Evolutionary conservation across 2,888 invertebrate species (phyloP).

Genomic region (Chesias legatella): DNA sequence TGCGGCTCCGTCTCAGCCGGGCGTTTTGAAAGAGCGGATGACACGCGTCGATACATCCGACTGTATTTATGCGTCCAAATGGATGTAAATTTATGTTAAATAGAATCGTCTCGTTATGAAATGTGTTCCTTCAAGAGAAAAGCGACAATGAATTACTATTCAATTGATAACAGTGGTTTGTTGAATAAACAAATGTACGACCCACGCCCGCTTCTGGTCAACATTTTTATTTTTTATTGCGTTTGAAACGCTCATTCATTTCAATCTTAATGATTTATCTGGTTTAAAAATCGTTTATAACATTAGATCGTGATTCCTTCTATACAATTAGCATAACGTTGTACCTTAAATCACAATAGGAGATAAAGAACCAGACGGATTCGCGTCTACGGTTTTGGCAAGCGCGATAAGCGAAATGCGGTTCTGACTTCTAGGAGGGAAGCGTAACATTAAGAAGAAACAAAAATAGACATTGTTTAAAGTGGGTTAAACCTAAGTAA

Average conservation of each 20-base stretch:
- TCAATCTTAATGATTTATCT: constrained; percentile 13
- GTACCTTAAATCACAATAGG: constrained; percentile 37
- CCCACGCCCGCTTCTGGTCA: constrained; percentile 14
- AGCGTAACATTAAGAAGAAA: too few species aligned
- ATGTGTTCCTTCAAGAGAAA: constrained; percentile 38
- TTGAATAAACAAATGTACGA: constrained; percentile 28
- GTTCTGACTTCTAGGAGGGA: too few species aligned
- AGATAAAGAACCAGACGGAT: constrained; percentile 52
- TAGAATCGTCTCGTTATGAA: constrained; percentile 56
- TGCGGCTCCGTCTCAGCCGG: constrained; percentile 57
- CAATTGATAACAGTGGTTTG: constrained; percentile 35
- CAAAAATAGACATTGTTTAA: too few species aligned
- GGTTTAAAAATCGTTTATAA: constrained; percentile 12
- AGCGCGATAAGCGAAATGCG: too few species aligned
- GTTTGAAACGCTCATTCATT: constrained; percentile 12
- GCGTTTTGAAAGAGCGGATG: constrained; percentile 69
- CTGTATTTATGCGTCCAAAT: constrained; percentile 56
- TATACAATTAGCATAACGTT: constrained; percentile 39
- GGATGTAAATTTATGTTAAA: constrained; percentile 72
- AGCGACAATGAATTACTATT: constrained; percentile 40
- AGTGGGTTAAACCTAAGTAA: too few species aligned
- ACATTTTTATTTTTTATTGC: constrained; percentile 9
- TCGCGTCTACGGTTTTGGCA: constrained; percentile 41
- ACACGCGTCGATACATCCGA: constrained; percentile 66
- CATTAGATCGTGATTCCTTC: constrained; percentile 25